Evolutionary conservation across 2,797 vertebrate genomes (phyloP).

Genomic region (Eleutherodactylus coqui): DNA sequence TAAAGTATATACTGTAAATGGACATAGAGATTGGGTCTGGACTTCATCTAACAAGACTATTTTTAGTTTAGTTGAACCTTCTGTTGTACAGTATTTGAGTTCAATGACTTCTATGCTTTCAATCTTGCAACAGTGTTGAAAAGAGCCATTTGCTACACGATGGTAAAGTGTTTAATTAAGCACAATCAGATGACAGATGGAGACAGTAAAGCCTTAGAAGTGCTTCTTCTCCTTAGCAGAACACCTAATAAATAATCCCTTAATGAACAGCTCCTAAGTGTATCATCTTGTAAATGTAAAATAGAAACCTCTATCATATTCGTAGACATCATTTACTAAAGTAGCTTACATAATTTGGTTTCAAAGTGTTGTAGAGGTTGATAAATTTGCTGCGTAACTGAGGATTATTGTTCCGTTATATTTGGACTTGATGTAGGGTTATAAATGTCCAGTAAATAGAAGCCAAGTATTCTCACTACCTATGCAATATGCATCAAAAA

Average conservation of each 20-base stretch:
- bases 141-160: background rate
- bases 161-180: constrained; percentile 4
- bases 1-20: background rate
- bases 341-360: background rate
- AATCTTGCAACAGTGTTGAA: background rate
- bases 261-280: constrained; percentile 17
- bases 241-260: constrained; percentile 19
- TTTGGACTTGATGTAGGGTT: background rate
- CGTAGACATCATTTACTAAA: background rate
- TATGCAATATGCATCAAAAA: background rate
- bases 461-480: background rate
- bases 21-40: background rate
- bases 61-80: background rate
- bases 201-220: background rate
- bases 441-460: background rate
- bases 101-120: background rate
- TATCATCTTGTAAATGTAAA: constrained; percentile 18
- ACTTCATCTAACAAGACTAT: background rate
- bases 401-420: background rate
- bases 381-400: background rate
- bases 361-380: background rate
- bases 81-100: background rate
- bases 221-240: background rate
- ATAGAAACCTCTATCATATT: constrained; percentile 14
- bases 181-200: constrained; percentile 23